phyloP scores from a whole-genome alignment of 92 coral and sea anemone species.

The Palythoa caribaeorum region DNA sequence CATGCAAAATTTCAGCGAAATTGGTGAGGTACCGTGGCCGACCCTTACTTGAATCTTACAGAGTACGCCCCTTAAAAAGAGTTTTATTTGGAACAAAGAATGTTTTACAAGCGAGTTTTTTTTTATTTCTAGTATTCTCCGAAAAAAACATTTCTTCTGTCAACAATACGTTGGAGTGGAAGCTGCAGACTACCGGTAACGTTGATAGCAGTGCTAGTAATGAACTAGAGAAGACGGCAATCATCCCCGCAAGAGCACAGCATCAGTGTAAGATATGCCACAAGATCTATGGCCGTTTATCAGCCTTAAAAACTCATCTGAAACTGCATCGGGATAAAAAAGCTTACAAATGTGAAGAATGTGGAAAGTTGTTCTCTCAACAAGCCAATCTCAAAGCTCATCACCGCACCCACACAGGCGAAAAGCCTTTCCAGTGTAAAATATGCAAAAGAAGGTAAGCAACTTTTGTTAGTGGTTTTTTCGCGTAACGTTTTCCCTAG shows the following conservation, averaged over 20 bases:
- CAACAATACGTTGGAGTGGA: neutral
- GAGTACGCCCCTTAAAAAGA: too few species aligned
- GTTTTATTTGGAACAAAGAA: too few species aligned
- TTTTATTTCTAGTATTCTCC: neutral
- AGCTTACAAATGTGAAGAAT: slow-evolving; percentile 28
- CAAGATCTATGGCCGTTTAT: slow-evolving; percentile 31
- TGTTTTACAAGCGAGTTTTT: too few species aligned
- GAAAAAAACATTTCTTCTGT: neutral
- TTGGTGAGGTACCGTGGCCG: too few species aligned
- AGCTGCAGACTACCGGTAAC: neutral
- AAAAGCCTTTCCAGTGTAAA: slow-evolving; percentile 34
- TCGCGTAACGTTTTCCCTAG: neutral
- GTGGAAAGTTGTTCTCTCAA: slow-evolving; percentile 40
- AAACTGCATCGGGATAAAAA: slow-evolving; percentile 27
- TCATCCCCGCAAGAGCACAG: neutral
- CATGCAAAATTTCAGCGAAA: too few species aligned
- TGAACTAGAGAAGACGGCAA: neutral
- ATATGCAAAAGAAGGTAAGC: slow-evolving; percentile 29
- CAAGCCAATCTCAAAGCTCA: slow-evolving; percentile 33
- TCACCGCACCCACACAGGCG: slow-evolving; percentile 29
- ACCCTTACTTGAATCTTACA: too few species aligned
- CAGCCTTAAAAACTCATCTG: slow-evolving; percentile 12
- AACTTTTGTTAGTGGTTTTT: too few species aligned
- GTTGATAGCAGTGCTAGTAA: neutral
- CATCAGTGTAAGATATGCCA: slow-evolving; percentile 13